A percentile compares a stretch with the other conserved stretches of the same genome.
Conservation (phyloP, 2,888 invertebrate genomes). For the Caenorhabditis japonica region DNA sequence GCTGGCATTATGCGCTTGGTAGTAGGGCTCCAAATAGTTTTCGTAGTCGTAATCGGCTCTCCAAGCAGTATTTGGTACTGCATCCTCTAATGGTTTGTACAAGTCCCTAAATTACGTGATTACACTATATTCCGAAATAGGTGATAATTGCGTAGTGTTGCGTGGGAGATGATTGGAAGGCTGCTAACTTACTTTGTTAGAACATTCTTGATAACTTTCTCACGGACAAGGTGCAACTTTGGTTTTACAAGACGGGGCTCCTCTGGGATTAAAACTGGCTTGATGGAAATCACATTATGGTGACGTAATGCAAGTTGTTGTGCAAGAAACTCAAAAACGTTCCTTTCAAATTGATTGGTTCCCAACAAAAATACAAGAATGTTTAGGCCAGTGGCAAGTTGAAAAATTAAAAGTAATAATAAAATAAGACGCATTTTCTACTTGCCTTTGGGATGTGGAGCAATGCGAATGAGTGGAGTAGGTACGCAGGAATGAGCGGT, state of each 20-base stretch:
- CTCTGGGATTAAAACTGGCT: conserved; percentile 76
- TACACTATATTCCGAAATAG: conserved; percentile 24
- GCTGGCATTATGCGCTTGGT: conserved; percentile 73
- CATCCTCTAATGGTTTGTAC: conserved; percentile 69
- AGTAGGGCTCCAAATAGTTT: conserved; percentile 67
- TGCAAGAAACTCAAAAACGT: conserved; percentile 73
- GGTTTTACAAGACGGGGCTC: conserved; percentile 75
- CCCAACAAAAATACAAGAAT: conserved; percentile 76
- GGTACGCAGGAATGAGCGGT: conserved; percentile 10
- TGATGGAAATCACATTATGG: conserved; percentile 73
- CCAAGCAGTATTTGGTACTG: conserved; percentile 71
- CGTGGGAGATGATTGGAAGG: conserved; percentile 3
- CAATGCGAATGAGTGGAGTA: conserved; percentile 6
- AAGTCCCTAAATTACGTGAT: conserved; percentile 48
- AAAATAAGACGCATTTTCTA: conserved; percentile 40
- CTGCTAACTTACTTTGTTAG: conserved; percentile 63
- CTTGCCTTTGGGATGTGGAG: neutral
- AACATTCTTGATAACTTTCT: conserved; percentile 75
- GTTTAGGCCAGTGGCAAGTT: conserved; percentile 59
- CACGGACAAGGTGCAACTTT: conserved; percentile 73
- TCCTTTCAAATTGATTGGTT: conserved; percentile 74
- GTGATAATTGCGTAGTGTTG: conserved; percentile 18
- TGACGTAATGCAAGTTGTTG: conserved; percentile 75
- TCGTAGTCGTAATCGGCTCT: conserved; percentile 66
- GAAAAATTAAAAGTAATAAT: conserved; percentile 24